Percentiles rank a stretch among this genome's conserved stretches.
phyloP scores from a whole-genome alignment of 2,888 invertebrate species.

The Zaprionus lineosus region DNA sequence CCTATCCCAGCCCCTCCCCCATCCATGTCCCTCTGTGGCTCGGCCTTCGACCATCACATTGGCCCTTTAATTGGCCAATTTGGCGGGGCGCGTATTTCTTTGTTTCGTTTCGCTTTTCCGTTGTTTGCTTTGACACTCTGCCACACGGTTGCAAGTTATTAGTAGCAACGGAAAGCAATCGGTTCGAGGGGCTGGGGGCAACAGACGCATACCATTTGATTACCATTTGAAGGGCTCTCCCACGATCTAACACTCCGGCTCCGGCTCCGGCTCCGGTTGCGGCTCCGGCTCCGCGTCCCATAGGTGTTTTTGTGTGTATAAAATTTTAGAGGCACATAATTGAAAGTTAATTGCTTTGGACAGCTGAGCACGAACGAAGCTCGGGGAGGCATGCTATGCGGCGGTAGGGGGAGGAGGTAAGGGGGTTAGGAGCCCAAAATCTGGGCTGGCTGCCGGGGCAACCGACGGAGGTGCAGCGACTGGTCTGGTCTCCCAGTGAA shows the following conservation, averaged over 20 bases:
- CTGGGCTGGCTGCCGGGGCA: constrained; percentile 1
- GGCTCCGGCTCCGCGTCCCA: background rate
- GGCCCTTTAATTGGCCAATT: constrained; percentile 68
- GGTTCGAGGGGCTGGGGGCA: background rate
- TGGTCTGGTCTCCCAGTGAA: too few relatives aligned
- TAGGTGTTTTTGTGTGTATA: constrained; percentile 36
- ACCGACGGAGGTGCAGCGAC: too few relatives aligned
- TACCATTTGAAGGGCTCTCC: constrained; percentile 39
- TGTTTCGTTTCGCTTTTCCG: constrained; percentile 20
- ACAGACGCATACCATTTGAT: constrained; percentile 39
- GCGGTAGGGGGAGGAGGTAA: too few relatives aligned
- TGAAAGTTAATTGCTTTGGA: constrained; percentile 76
- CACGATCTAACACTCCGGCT: background rate
- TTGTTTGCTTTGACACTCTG: constrained; percentile 62
- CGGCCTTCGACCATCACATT: constrained; percentile 40
- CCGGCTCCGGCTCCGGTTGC: background rate
- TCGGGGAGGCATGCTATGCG: too few relatives aligned
- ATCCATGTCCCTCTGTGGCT: constrained; percentile 23
- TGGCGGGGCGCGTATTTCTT: constrained; percentile 46
- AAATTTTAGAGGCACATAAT: constrained; percentile 57
- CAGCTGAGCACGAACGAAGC: constrained; percentile 63
- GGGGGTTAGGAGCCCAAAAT: background rate
- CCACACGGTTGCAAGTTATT: constrained; percentile 21
- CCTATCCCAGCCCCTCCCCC: background rate
- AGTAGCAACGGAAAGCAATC: background rate